Conservation (phyloP, 1,140 invertebrate genomes). For the Drosophila setifemur region DNA sequence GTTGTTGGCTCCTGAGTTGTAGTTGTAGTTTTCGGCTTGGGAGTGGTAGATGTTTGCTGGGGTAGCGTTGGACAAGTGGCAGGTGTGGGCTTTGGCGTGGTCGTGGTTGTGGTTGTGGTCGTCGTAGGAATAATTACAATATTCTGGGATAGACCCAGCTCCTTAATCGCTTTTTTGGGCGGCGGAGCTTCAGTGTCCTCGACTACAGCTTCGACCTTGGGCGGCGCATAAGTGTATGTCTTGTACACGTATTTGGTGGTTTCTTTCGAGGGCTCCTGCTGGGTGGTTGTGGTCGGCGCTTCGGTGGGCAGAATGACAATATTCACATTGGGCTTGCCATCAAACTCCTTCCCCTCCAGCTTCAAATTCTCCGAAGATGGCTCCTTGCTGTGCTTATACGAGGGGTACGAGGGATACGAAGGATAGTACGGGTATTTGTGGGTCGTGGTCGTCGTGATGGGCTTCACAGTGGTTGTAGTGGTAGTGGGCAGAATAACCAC, state of each 20-base stretch:
- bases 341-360: background rate
- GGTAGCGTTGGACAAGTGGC: background rate
- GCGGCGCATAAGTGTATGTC: slow-evolving; percentile 1
- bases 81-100: background rate
- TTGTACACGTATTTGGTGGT: slow-evolving; percentile 22
- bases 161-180: background rate
- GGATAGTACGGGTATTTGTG: slow-evolving; percentile 20
- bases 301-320: slow-evolving; percentile 2
- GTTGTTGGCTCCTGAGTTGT: background rate
- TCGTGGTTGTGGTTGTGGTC: background rate
- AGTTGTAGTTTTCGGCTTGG: background rate
- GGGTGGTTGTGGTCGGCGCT: background rate
- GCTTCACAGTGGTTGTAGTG: background rate
- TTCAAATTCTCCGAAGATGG: background rate
- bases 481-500: slow-evolving; percentile 19
- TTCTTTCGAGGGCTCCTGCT: background rate
- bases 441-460: background rate
- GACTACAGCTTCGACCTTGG: background rate
- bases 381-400: background rate
- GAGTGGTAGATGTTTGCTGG: background rate
- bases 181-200: background rate
- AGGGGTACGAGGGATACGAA: slow-evolving; percentile 12
- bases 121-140: slow-evolving; percentile 24
- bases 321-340: background rate
- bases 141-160: background rate